phyloP scores from a whole-genome alignment of 2,113 vertebrate species.

The Corydoras sp. region DNA sequence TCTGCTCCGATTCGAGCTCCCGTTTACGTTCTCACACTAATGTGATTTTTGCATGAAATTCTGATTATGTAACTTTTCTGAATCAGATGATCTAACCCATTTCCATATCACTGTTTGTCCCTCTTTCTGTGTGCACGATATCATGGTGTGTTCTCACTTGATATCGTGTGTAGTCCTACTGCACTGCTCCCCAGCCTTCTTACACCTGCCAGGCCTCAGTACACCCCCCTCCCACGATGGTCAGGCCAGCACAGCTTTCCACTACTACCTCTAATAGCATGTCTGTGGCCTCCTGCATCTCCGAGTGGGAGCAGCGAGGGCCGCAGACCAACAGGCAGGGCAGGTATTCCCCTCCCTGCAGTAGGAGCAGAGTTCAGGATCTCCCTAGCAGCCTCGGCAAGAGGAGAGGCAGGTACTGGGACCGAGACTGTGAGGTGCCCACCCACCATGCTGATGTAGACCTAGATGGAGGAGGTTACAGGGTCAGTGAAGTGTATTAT shows the following conservation, averaged over 20 bases:
- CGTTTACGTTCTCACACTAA: too few relatives aligned
- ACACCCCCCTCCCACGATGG: constrained; percentile 44
- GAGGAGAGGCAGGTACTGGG: constrained; percentile 79
- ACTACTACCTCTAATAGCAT: constrained; percentile 68
- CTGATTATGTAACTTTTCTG: neutral
- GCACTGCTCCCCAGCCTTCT: constrained; percentile 57
- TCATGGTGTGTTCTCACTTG: constrained; percentile 42
- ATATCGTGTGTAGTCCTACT: constrained; percentile 63
- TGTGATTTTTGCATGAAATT: neutral
- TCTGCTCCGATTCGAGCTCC: neutral
- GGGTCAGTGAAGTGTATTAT: constrained; percentile 74
- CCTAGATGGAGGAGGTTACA: constrained; percentile 71
- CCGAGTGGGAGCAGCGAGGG: constrained; percentile 85
- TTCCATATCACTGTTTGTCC: neutral
- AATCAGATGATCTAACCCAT: neutral
- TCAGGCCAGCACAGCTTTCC: constrained; percentile 53
- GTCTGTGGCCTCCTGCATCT: constrained; percentile 88
- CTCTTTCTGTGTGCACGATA: constrained; percentile 2
- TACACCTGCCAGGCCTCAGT: constrained; percentile 52
- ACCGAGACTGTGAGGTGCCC: constrained; percentile 56
- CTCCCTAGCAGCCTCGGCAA: constrained; percentile 66
- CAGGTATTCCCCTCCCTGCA: constrained; percentile 54
- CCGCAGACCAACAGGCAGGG: constrained; percentile 63
- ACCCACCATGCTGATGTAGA: constrained; percentile 62
- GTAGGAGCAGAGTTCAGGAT: constrained; percentile 64